phyloP scores from a whole-genome alignment of 2,888 invertebrate species.

The Miltochrista miniata region DNA sequence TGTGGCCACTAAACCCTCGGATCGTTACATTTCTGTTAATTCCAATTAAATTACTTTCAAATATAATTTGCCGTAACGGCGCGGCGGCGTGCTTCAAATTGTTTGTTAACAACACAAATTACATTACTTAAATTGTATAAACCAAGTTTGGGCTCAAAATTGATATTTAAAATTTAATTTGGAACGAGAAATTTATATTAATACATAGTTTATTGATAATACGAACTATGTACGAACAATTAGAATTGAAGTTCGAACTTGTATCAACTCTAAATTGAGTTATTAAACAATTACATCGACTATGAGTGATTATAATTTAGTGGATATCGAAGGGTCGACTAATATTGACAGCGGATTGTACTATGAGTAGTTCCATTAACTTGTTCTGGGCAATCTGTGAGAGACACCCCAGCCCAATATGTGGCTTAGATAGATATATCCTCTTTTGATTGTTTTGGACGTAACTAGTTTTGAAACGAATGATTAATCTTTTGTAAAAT shows the following conservation, averaged over 20 bases:
- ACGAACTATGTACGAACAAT: slow-evolving; percentile 18
- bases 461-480: background rate
- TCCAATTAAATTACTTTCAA: slow-evolving; percentile 36
- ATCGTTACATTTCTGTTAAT: slow-evolving; percentile 28
- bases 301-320: slow-evolving; percentile 24
- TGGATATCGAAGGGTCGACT: slow-evolving; percentile 6
- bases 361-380: slow-evolving; percentile 6
- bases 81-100: slow-evolving; percentile 35
- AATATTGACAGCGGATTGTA: slow-evolving; percentile 8
- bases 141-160: slow-evolving; percentile 25
- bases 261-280: slow-evolving; percentile 28
- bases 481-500: too few species aligned
- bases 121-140: slow-evolving; percentile 25
- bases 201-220: slow-evolving; percentile 25
- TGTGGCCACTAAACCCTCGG: slow-evolving; percentile 17
- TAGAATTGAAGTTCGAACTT: slow-evolving; percentile 27
- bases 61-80: slow-evolving; percentile 31
- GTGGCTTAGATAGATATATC: background rate
- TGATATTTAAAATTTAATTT: slow-evolving; percentile 25
- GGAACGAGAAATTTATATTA: slow-evolving; percentile 17
- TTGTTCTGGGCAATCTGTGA: slow-evolving; percentile 5
- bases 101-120: slow-evolving; percentile 37
- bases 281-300: slow-evolving; percentile 27
- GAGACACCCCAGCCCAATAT: background rate
- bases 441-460: background rate